A percentile compares a stretch with the other conserved stretches of the same genome.
These are phyloP conservation scores for Scelioninae gen. 2 DNA, from an alignment of 2,888 invertebrate genomes.

Conservation along the genomic window DNA sequence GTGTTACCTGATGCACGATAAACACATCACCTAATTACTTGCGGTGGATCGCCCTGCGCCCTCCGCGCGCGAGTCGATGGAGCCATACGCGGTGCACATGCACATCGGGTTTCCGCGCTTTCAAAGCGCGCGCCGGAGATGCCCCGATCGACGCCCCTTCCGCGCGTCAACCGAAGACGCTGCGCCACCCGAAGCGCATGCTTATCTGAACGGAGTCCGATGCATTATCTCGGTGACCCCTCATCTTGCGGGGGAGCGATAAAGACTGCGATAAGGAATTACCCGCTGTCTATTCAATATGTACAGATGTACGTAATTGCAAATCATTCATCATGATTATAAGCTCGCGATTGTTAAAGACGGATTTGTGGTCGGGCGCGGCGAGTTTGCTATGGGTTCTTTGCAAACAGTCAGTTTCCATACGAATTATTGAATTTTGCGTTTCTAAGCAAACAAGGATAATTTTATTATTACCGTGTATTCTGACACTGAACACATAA, in stretches of 20 bases:
- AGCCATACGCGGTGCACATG: constrained; percentile 55
- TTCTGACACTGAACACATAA: no score
- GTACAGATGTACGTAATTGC: no score
- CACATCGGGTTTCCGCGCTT: constrained; percentile 53
- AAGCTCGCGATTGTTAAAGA: no score
- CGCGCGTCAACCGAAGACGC: constrained; percentile 38
- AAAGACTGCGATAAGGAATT: no score
- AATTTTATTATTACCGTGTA: no score
- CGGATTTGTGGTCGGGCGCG: no score
- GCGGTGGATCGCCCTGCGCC: constrained; percentile 68
- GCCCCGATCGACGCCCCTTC: constrained; percentile 48
- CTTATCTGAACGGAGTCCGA: constrained; percentile 33
- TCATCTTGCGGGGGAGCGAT: constrained; percentile 18
- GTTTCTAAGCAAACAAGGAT: no score
- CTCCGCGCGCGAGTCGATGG: constrained; percentile 65
- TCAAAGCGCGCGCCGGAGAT: constrained; percentile 48
- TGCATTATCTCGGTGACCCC: constrained; percentile 35
- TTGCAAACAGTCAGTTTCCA: no score
- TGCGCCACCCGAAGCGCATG: constrained; percentile 40
- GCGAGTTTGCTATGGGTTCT: no score
- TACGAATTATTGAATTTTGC: no score
- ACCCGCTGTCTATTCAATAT: no score
- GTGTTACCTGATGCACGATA: constrained; percentile 71
- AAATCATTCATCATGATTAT: no score
- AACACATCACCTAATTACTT: constrained; percentile 73